phyloP scores from a whole-genome alignment of 2,888 invertebrate species.

The Watsonalla cultraria region DNA sequence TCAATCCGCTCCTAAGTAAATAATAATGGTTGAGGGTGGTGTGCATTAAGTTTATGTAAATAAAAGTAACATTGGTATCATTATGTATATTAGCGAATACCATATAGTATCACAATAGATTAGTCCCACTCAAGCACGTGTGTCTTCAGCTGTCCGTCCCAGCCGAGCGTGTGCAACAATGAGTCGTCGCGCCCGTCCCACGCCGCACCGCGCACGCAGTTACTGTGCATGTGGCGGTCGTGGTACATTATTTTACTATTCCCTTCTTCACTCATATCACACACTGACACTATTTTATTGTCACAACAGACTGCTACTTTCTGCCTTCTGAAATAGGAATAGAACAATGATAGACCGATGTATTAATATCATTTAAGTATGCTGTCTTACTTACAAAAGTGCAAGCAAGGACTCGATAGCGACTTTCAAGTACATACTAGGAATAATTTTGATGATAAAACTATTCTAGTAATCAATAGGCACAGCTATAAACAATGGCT shows the following conservation, averaged over 20 bases:
- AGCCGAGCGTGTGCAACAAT: slow-evolving; percentile 75
- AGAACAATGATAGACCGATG: too few relatives aligned
- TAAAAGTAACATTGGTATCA: slow-evolving; percentile 6
- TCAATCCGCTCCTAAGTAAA: too few relatives aligned
- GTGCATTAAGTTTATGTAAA: neutral
- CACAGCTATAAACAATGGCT: too few relatives aligned
- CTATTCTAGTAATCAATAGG: too few relatives aligned
- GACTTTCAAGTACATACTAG: too few relatives aligned
- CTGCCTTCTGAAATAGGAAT: slow-evolving; percentile 40
- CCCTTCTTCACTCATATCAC: slow-evolving; percentile 34
- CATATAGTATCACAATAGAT: slow-evolving; percentile 1
- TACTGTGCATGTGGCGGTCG: slow-evolving; percentile 53
- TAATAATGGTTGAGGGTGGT: too few relatives aligned
- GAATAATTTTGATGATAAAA: too few relatives aligned
- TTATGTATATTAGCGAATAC: slow-evolving; percentile 5
- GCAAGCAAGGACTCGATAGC: too few relatives aligned
- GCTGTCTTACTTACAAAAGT: neutral
- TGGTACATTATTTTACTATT: slow-evolving; percentile 43
- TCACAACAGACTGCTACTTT: slow-evolving; percentile 67
- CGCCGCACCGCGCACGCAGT: slow-evolving; percentile 74
- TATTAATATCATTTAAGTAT: too few relatives aligned
- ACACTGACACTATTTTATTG: slow-evolving; percentile 62
- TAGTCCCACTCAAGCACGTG: slow-evolving; percentile 42
- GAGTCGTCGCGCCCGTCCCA: slow-evolving; percentile 63
- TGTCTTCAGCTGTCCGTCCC: slow-evolving; percentile 71